Base-by-base conservation (phyloP, 1,140 invertebrate genomes). In the Trinorchestia longiramus region DNA sequence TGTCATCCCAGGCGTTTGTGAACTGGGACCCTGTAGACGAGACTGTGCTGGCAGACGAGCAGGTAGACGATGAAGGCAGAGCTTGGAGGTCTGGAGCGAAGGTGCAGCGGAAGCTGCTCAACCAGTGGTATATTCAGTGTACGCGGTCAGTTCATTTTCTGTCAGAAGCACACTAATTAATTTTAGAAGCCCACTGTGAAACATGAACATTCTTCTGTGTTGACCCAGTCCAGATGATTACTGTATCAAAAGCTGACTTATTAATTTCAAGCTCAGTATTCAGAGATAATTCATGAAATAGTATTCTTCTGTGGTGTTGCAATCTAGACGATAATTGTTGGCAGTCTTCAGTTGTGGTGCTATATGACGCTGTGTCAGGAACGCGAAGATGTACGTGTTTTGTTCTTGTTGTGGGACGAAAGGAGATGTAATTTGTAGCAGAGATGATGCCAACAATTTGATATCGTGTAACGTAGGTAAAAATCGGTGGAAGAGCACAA, bases 21-120 rank as follows among this genome's bases (percentile, higher is more conserved):
- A 99, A 99, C 97, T 99, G 99, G 99, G 99, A 99, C 98, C 99
- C 99, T 0, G 98, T 99, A 0, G 99, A 99, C 97, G 97, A 99
- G 97, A 99, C 99, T 36, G 99, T 99, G 11, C 97, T 99, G 95
- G 99, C 99, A 41, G 98, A 99, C 97, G 99, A 99, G 97, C 99
- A 99, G 98, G 99, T 99, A 45, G 99, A 99, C 97, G 98, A 98
- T 90, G 98, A 99, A 97, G 99, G 99, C 43, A 98, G 98, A 96
- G 99, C 99, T 0, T 99, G 99, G 99, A 98, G 99, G 96, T 99
- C 99, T 41, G 99, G 99, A 0, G 99, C 99, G 17, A 98, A 98
- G 97, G 99, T 99, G 36, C 98, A 99, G 97, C 99, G 99, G 97
- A 98, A 98, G 97, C 97, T 98, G 91, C 97, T 99, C 0, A 98